Conservation (phyloP, 2,113 vertebrate genomes). For the Tragelaphus buxtoni region DNA sequence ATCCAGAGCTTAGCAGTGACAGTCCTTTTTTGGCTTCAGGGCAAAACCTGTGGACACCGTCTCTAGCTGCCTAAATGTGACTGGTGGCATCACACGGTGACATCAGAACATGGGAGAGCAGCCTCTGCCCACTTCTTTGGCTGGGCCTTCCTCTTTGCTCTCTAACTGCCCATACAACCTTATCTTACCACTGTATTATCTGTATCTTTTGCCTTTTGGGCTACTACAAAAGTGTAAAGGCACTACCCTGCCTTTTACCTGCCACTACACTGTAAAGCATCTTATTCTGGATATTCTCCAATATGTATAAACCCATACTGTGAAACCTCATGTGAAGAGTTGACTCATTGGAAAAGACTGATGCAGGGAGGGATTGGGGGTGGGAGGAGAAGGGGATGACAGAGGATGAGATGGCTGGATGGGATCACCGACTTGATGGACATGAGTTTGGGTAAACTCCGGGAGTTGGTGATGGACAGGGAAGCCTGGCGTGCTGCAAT, state of each 20-base stretch:
- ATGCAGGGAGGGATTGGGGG: too few species aligned
- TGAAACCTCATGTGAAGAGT: too few species aligned
- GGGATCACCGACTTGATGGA: too few species aligned
- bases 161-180: not conserved
- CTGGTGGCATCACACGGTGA: not conserved
- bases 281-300: not conserved
- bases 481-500: too few species aligned
- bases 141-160: not conserved
- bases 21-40: not conserved
- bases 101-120: not conserved
- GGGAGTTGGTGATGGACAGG: too few species aligned
- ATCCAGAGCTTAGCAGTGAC: not conserved
- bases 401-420: too few species aligned
- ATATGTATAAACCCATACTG: not conserved
- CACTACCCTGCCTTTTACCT: not conserved
- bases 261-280: not conserved
- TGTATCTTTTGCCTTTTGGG: not conserved
- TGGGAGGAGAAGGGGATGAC: too few species aligned
- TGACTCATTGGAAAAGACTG: too few species aligned
- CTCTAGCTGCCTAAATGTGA: not conserved
- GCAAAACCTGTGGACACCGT: not conserved
- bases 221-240: not conserved
- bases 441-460: too few species aligned
- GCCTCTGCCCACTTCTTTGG: not conserved
- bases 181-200: not conserved